Evolutionary conservation across 2,797 vertebrate genomes (phyloP), one percentile per base, ranked within the genome.

Genomic region (Oreonectes daqikongensis): DNA sequence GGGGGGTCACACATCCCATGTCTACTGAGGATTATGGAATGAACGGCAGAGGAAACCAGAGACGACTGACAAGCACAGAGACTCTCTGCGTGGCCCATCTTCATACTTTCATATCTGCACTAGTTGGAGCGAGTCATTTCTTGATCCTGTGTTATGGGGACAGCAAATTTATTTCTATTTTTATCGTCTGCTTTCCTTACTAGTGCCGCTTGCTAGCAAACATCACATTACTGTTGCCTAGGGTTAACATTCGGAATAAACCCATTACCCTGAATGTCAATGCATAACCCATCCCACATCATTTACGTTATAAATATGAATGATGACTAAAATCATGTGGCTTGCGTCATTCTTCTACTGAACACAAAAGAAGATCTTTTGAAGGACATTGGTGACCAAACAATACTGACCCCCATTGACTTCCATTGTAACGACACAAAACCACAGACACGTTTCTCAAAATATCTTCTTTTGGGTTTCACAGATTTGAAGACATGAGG

Each of bases 11-110:
- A 46, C 63, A 68, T 75, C 32, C 32, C 52, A 30, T 42, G 60
- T 71, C 79, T 76, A 28, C 42, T 32, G 52, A 67, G 69, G 53
- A 77, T 76, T 68, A 35, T 68, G 73, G 69, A 81, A 65, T 46
- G 63, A 48, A 48, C 32, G 50, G 67, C 42, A 67, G 18, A 67
- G 74, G 55, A 72, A 71, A 71, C 38, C 30, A 67, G 61, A 75
- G 73, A 70, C 20, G 26, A 42, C 42, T 66, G 79, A 28, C 59
- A 71, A 57, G 72, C 38, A 61, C 55, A 71, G 20, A 80, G 59
- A 55, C 14, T 22, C 59, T 46, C 46, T 46, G 52, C 61, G 22
- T 28, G 52, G 42, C 48, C 42, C 40, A 72, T 50, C 20, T 72
- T 61, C 26, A 57, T 18, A 44, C 52, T 75, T 46, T 40, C 50